phyloP scores from a whole-genome alignment of 1,140 invertebrate species.

The Pygmarrhopalites habei region DNA sequence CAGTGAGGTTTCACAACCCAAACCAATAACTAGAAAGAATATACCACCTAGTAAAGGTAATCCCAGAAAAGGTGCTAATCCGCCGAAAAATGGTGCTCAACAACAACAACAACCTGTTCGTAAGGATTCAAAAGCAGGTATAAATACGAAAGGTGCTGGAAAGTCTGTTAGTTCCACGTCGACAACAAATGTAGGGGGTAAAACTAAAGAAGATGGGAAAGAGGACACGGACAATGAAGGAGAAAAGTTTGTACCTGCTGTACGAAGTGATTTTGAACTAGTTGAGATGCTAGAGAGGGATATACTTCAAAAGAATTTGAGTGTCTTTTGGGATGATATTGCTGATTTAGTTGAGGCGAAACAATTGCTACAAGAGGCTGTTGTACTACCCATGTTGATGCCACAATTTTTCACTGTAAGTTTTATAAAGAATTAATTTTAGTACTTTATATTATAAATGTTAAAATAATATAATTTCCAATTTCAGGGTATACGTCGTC shows the following conservation, averaged over 20 bases:
- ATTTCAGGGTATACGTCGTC: constrained; percentile 75
- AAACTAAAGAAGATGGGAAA: constrained; percentile 33
- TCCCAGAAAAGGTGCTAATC: background rate
- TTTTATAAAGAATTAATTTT: constrained; percentile 11
- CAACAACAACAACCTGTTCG: background rate
- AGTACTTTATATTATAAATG: too few species aligned
- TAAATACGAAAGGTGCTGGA: background rate
- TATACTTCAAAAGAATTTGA: constrained; percentile 96
- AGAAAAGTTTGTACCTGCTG: constrained; percentile 78
- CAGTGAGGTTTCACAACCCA: too few species aligned
- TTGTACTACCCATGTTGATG: constrained; percentile 96
- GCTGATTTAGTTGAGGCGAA: constrained; percentile 94
- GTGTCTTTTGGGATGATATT: constrained; percentile 95
- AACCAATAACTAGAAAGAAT: too few species aligned
- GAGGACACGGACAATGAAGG: constrained; percentile 42
- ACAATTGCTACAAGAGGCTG: constrained; percentile 89
- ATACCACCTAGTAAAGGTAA: too few species aligned
- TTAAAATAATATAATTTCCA: too few species aligned
- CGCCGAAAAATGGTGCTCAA: background rate
- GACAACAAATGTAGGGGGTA: background rate
- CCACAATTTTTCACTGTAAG: constrained; percentile 87
- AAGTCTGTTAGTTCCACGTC: too few species aligned
- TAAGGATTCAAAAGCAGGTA: constrained; percentile 12
- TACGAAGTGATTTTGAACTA: constrained; percentile 81
- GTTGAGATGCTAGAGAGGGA: constrained; percentile 94